phyloP scores from a whole-genome alignment of 92 coral and sea anemone species.

The Pocillopora grandis region DNA sequence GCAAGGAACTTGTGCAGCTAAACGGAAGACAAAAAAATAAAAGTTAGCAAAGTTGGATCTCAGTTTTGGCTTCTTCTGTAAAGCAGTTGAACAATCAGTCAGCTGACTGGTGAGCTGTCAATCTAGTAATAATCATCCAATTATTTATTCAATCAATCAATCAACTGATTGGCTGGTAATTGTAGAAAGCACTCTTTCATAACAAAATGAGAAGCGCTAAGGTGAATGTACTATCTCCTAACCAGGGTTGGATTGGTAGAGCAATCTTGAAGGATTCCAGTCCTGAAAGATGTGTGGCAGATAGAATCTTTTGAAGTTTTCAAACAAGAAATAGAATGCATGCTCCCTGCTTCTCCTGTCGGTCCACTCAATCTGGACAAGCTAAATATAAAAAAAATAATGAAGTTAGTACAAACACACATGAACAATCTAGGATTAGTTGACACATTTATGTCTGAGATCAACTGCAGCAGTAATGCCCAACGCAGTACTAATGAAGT shows the following conservation, averaged over 20 bases:
- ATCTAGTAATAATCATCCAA: no score
- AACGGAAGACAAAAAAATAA: not conserved
- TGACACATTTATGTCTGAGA: no score
- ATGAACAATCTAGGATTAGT: no score
- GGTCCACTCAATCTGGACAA: constrained; percentile 83
- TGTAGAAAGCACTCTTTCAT: not conserved
- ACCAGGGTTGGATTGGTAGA: constrained; percentile 87
- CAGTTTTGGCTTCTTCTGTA: no score
- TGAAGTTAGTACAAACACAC: not conserved
- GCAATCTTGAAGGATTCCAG: constrained; percentile 79
- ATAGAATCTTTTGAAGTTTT: constrained; percentile 86
- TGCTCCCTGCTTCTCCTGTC: constrained; percentile 75
- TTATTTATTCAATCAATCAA: no score
- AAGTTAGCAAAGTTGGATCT: not conserved
- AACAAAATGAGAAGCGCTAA: not conserved
- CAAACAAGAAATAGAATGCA: constrained; percentile 86
- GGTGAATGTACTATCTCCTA: not conserved
- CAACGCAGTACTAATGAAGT: not conserved
- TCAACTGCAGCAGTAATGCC: no score
- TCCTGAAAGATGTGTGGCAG: constrained; percentile 86
- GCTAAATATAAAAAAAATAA: constrained; percentile 38
- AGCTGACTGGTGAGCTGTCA: no score
- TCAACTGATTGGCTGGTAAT: no score
- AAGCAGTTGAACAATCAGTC: no score
- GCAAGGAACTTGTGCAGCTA: constrained; percentile 68